Percentiles rank a stretch among this genome's conserved stretches.
These are phyloP conservation scores for Platysternon megacephalum DNA, from an alignment of 2,113 vertebrate species.

Conservation along the genomic window DNA sequence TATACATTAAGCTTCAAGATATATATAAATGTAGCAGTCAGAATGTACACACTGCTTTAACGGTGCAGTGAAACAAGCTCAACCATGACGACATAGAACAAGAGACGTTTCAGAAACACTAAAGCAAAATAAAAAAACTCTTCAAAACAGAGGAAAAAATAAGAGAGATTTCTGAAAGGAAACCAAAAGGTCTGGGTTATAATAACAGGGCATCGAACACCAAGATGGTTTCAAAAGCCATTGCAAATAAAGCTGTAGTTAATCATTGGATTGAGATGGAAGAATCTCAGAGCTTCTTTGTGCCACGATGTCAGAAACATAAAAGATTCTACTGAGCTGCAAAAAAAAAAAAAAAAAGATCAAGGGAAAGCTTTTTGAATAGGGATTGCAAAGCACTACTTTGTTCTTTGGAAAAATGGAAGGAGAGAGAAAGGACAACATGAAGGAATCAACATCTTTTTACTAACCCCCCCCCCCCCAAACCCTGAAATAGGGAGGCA, in stretches of 20 bases:
- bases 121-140: constrained; percentile 79
- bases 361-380: not conserved
- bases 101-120: constrained; percentile 87
- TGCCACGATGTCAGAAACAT: not conserved
- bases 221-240: constrained; percentile 52
- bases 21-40: constrained; percentile 99
- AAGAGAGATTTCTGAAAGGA: constrained; percentile 54
- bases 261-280: constrained; percentile 16
- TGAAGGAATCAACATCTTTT: not conserved
- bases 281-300: constrained; percentile 52
- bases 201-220: constrained; percentile 60
- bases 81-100: constrained; percentile 96
- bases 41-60: constrained; percentile 93
- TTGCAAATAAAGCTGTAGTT: constrained; percentile 44
- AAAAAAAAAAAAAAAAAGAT: not conserved
- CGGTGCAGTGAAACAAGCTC: constrained; percentile 93
- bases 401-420: constrained; percentile 29
- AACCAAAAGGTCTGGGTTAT: constrained; percentile 43
- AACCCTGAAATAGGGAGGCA: not conserved
- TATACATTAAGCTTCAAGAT: constrained; percentile 99
- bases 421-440: not conserved
- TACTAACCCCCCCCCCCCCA: too few relatives aligned
- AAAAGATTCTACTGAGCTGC: not conserved
- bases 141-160: constrained; percentile 32
- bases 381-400: constrained; percentile 26